Base-by-base conservation (phyloP, 2,888 invertebrate genomes). In the Plebejus argus region DNA sequence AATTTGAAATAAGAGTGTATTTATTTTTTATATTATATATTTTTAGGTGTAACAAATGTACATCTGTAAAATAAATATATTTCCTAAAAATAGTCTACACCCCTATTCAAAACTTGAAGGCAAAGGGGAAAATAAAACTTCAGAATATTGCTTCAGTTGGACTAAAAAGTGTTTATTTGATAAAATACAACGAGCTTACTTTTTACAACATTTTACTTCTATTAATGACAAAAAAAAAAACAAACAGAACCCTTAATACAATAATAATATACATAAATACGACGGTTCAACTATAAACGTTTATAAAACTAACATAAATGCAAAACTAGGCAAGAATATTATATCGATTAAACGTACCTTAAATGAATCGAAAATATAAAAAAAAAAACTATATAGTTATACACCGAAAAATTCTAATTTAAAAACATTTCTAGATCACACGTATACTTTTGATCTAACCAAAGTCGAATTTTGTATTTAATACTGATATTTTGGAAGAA, bases 111-210 rank as follows among this genome's bases (percentile, higher is more conserved):
- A 66, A 66, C 12, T 3, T 66, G 12, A 12, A 28, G 28, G 66
- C 33, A 15, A 49, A 53, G 56, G 75, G 7, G 49, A 77, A 90
- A 92, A 91, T 90, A 89, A 94, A 93, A 93, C 89, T 84, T 85
- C 90, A 81, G 81, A 82, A 80, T 92, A 91, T 93, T 92, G 92
- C 92, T 93, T 94, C 93, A 93, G 93, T 94, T 93, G 94, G 94
- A 94, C 93, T 94, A 94, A 94, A 94, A 94, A 93, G 93, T 94
- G 93, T 94, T 94, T 94, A 94, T 93, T 94, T 93, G 93, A 93
- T 94, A 94, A 94, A 94, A 94, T 94, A 94, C 94, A 94, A 94
- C 93, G 93, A 94, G 93, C 93, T 94, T 94, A 94, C 93, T 93
- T 94, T 93, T 94, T 94, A 93, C 94, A 94, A 94, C 93, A 94